Evolutionary conservation across 2,888 invertebrate species (phyloP).

Genomic region (Nezara viridula): DNA sequence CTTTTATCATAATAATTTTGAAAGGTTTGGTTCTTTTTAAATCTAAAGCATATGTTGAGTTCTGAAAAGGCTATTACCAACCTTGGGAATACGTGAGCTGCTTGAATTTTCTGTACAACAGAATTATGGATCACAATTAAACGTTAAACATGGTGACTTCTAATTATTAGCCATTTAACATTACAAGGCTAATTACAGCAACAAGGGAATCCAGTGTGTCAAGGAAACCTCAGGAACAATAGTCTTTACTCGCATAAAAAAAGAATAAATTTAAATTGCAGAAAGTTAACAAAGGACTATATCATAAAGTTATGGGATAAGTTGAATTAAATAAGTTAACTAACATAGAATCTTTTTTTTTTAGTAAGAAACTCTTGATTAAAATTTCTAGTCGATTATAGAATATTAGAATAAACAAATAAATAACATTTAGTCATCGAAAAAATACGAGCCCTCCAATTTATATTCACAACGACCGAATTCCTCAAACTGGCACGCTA

Average conservation of each 20-base stretch:
- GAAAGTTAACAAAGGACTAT: not conserved
- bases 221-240: not conserved
- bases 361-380: too few species aligned
- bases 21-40: not conserved
- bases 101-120: not conserved
- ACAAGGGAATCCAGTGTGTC: constrained; percentile 20
- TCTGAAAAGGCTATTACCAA: not conserved
- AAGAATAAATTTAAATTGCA: not conserved
- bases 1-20: too few species aligned
- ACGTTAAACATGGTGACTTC: not conserved
- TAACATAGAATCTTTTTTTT: too few species aligned
- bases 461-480: too few species aligned
- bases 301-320: too few species aligned
- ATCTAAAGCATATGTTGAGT: not conserved
- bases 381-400: too few species aligned
- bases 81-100: not conserved
- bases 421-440: too few species aligned
- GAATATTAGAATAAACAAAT: too few species aligned
- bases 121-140: not conserved
- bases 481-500: too few species aligned
- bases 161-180: not conserved
- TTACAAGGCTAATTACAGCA: constrained; percentile 8
- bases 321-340: too few species aligned
- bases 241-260: not conserved
- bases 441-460: too few species aligned